Evolutionary conservation across 2,113 vertebrate genomes (phyloP).

Genomic region (Tachuris rubrigastra): DNA sequence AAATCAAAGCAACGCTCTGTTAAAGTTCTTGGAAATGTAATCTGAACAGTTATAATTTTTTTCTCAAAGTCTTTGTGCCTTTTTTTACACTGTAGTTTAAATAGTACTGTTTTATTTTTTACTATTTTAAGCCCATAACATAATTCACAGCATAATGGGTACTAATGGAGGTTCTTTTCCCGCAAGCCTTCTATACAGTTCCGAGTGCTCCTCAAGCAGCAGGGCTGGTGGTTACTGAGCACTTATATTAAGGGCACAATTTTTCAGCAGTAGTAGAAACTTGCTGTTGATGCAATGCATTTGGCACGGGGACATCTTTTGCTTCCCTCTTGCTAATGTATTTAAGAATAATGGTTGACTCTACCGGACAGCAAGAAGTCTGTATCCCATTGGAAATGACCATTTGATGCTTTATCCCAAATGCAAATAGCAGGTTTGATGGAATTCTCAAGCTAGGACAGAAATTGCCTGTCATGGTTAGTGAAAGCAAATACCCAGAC

Average conservation of each 20-base stretch:
- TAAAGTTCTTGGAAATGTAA: constrained; percentile 36
- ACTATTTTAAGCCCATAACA: constrained; percentile 29
- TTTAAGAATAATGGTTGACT: neutral
- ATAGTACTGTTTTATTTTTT: constrained; percentile 18
- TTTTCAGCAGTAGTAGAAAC: constrained; percentile 29
- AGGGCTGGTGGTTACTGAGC: constrained; percentile 37
- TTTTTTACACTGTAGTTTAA: constrained; percentile 62
- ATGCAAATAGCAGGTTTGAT: constrained; percentile 12
- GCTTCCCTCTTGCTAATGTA: neutral
- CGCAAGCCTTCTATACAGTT: constrained; percentile 8
- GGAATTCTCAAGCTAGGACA: neutral
- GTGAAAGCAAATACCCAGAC: neutral
- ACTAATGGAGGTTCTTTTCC: constrained; percentile 2
- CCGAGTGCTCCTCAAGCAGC: constrained; percentile 17
- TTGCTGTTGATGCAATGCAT: constrained; percentile 12
- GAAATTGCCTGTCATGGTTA: neutral
- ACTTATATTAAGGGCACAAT: constrained; percentile 58
- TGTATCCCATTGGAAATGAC: neutral
- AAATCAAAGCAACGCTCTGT: neutral
- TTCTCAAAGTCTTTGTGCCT: constrained; percentile 68
- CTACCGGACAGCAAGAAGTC: neutral
- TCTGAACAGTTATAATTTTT: constrained; percentile 14
- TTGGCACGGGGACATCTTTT: neutral
- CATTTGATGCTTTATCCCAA: constrained; percentile 11
- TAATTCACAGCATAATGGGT: constrained; percentile 46